Evolutionary conservation across 2,113 vertebrate genomes (phyloP), one percentile per base, ranked within the genome.

Genomic region (Rana temporaria): DNA sequence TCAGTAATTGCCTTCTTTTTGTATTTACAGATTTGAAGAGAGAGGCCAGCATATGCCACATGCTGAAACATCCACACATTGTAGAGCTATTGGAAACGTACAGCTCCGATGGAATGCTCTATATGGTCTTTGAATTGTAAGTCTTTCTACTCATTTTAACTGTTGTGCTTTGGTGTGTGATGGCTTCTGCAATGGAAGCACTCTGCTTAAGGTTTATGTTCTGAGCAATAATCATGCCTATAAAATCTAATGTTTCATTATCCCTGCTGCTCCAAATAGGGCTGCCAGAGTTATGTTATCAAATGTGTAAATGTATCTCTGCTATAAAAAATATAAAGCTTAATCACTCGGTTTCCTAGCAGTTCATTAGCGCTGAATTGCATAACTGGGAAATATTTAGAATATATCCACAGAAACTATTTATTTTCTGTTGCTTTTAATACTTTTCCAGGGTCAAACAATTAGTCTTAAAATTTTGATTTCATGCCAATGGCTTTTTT

Each of bases 71-170:
- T 89, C 96, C 98, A 62, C 97, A 99, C 90, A 99, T 99, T 85
- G 98, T 99, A 85, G 98, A 99, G 88, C 92, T 99, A 62, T 90
- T 99, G 92, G 97, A 99, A 91, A 99, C 98, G 1, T 99, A 99
- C 94, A 99, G 97, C 90, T 99, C 98, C 55, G 98, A 99, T 89
- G 98, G 98, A 89, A 99, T 99, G 98, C 97, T 99, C 90, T 99
- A 99, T 91, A 99, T 99, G 98, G 97, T 99, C 78, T 99, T 99
- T 67, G 97, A 99, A 93, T 99, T 97, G 98, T 99, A 95, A 98
- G 97, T 97, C 84, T 86, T 55, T 72, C 57, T 24, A 4, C 16
- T 60, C 1, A 14, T 15, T 34, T 30, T 34, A 34, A 55, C 38
- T 42, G 1, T 26, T 73, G 4, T 16, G 38, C 4, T n/a, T 63